Conservation (phyloP, 2,888 invertebrate species). For the Galeopsomyia nigrocyanea region DNA sequence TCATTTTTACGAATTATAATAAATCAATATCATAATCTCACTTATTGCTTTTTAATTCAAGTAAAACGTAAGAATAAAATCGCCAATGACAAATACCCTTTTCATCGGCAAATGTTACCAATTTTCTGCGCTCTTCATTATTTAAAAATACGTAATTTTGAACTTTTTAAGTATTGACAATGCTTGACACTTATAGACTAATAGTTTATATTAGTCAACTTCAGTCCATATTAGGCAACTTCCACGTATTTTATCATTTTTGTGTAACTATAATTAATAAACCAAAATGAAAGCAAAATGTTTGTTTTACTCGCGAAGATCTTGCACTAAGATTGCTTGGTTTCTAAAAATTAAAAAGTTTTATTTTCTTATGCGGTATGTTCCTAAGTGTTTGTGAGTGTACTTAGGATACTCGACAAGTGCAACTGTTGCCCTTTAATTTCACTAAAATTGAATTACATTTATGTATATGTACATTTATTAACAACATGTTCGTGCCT, state of each 20-base stretch:
- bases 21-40: slow-evolving; percentile 25
- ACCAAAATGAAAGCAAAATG: not conserved
- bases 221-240: slow-evolving; percentile 29
- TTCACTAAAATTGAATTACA: slow-evolving; percentile 26
- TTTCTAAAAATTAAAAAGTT: no score
- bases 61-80: no score
- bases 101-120: no score
- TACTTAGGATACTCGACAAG: not conserved
- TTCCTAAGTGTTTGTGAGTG: no score
- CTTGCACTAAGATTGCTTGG: no score
- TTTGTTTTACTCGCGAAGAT: not conserved
- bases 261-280: not conserved
- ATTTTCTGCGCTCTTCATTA: no score
- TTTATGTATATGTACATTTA: slow-evolving; percentile 45
- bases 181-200: slow-evolving; percentile 54
- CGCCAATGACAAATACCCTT: no score
- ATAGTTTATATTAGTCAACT: slow-evolving; percentile 54
- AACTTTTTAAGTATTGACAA: slow-evolving; percentile 8
- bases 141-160: no score
- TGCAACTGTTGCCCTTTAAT: slow-evolving; percentile 7
- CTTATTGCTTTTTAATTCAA: not conserved
- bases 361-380: no score
- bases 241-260: not conserved
- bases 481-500: slow-evolving; percentile 38
- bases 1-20: no score